phyloP scores from a whole-genome alignment of 2,113 vertebrate species.

The Bagarius yarrelli region DNA sequence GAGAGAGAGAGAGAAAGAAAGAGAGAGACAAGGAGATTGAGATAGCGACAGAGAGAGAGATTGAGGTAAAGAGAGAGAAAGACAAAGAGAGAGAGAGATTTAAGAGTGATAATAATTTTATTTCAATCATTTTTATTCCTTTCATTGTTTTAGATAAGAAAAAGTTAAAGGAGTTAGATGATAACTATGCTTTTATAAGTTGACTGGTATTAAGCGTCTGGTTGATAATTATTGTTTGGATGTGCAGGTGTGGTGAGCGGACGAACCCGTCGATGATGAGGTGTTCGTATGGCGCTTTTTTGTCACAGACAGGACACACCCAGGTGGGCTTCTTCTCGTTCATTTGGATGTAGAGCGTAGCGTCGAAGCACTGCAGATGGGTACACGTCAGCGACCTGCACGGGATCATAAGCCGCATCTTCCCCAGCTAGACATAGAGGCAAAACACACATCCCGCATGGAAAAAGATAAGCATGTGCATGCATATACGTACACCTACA shows the following conservation, averaged over 20 bases:
- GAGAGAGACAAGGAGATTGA: too few relatives aligned
- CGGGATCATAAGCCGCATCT: conserved; percentile 95
- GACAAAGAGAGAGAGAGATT: background rate
- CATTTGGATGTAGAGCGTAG: conserved; percentile 98
- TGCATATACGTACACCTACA: conserved; percentile 17
- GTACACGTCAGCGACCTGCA: conserved; percentile 94
- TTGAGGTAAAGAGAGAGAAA: too few relatives aligned
- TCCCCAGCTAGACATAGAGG: conserved; percentile 80
- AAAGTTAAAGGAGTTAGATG: background rate
- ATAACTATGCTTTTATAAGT: background rate
- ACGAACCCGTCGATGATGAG: conserved; percentile 95
- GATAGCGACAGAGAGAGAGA: too few relatives aligned
- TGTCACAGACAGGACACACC: conserved; percentile 98
- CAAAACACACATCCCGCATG: conserved; percentile 21
- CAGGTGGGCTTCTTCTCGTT: conserved; percentile 99
- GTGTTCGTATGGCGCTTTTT: conserved; percentile 95
- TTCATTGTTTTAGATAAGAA: background rate
- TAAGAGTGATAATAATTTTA: background rate
- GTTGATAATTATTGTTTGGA: background rate
- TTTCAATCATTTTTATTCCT: background rate
- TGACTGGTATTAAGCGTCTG: background rate
- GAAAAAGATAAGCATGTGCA: conserved; percentile 6
- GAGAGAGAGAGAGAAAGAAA: too few relatives aligned
- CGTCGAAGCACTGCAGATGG: conserved; percentile 98
- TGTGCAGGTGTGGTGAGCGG: background rate